Evolutionary conservation across 2,888 invertebrate species (phyloP).

Genomic region (Megastigmus dorsalis): DNA sequence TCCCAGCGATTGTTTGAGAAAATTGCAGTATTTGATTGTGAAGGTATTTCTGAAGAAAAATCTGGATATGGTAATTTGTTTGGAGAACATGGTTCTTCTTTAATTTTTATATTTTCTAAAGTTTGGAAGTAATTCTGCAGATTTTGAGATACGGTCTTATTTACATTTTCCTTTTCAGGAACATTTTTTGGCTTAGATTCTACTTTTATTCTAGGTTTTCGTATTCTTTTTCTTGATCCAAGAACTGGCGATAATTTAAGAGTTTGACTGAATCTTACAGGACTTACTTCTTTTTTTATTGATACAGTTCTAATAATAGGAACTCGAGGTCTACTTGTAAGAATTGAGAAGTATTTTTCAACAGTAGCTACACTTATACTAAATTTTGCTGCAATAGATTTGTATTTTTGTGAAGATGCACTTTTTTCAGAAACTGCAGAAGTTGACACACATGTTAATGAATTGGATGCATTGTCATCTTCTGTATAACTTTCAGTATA

Average conservation of each 20-base stretch:
- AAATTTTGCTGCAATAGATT: background rate
- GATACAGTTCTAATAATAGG: background rate
- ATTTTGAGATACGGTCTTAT: too few relatives aligned
- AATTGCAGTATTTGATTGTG: background rate
- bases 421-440: background rate
- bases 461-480: background rate
- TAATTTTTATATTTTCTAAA: background rate
- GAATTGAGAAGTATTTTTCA: constrained; percentile 16
- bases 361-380: constrained; percentile 1
- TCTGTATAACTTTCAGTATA: background rate
- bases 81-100: background rate
- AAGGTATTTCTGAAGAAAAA: background rate
- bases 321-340: constrained; percentile 19
- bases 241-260: background rate
- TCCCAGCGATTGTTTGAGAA: constrained; percentile 2
- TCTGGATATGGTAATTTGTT: background rate
- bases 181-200: background rate
- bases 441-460: background rate
- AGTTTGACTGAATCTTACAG: background rate
- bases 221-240: constrained; percentile 2
- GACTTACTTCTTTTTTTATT: constrained; percentile 12
- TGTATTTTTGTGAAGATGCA: background rate
- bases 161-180: too few relatives aligned
- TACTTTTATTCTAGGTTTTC: constrained; percentile 6
- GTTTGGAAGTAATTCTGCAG: background rate